Percentiles rank a stretch among this genome's conserved stretches.
These are phyloP conservation scores for Pristiophorus japonicus DNA, from an alignment of 2,113 vertebrate genomes.

Conservation along the genomic window DNA sequence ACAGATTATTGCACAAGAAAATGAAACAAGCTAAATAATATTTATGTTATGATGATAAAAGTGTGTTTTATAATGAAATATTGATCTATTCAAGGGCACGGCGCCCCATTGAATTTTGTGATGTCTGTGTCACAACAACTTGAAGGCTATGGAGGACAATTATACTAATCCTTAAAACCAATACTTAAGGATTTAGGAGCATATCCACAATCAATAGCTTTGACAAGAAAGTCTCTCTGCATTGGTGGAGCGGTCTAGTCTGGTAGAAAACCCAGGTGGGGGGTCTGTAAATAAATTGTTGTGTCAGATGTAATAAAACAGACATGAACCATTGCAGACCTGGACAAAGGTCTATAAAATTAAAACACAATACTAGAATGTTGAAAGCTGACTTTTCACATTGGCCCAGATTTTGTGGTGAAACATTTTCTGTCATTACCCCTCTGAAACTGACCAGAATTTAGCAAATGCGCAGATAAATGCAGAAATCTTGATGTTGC, in stretches of 20 bases:
- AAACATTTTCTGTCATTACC: too few relatives aligned
- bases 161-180: slow-evolving; percentile 80
- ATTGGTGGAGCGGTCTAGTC: slow-evolving; percentile 63
- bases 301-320: neutral
- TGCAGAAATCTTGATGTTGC: too few relatives aligned
- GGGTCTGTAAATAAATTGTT: slow-evolving; percentile 56
- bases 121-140: slow-evolving; percentile 68
- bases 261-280: slow-evolving; percentile 61
- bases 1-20: neutral
- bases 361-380: neutral
- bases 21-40: neutral
- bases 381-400: neutral
- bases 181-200: slow-evolving; percentile 74
- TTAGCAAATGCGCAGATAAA: too few relatives aligned
- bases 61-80: slow-evolving; percentile 44
- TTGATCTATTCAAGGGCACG: slow-evolving; percentile 76
- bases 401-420: too few relatives aligned
- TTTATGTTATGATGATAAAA: neutral
- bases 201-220: slow-evolving; percentile 75
- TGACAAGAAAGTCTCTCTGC: slow-evolving; percentile 69
- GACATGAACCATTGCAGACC: neutral
- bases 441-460: too few relatives aligned
- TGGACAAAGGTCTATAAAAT: neutral
- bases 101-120: slow-evolving; percentile 70
- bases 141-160: slow-evolving; percentile 76